phyloP scores from a whole-genome alignment of 2,113 vertebrate species.

The Steatornis caripensis region DNA sequence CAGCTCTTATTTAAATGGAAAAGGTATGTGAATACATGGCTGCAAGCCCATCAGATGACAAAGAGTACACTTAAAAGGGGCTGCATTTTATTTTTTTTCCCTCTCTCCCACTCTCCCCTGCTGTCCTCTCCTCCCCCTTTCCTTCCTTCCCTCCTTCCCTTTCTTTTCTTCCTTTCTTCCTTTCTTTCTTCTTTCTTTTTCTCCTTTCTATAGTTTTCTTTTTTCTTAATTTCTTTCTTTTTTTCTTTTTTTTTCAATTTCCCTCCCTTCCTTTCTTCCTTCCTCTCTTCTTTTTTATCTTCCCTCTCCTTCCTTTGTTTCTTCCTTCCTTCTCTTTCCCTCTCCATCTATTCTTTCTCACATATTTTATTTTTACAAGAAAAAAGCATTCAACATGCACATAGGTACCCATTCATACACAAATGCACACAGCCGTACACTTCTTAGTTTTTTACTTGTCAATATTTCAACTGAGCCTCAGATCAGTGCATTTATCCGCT shows the following conservation, averaged over 20 bases:
- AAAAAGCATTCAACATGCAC: not conserved
- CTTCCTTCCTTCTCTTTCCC: too few relatives aligned
- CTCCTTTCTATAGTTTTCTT: too few relatives aligned
- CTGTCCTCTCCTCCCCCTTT: not conserved
- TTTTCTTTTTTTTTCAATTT: not conserved
- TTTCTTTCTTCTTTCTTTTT: too few relatives aligned
- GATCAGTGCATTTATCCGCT: not conserved
- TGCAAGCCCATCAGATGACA: not conserved
- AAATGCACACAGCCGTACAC: not conserved
- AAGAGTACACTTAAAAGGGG: not conserved
- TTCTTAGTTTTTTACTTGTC: not conserved
- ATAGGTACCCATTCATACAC: too few relatives aligned
- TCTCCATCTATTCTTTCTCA: not conserved
- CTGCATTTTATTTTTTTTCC: not conserved
- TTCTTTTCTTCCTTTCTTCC: too few relatives aligned
- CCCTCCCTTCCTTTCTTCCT: not conserved
- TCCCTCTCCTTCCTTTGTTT: too few relatives aligned
- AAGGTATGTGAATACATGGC: not conserved
- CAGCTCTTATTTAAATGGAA: not conserved
- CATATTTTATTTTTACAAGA: not conserved
- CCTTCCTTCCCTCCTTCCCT: not conserved
- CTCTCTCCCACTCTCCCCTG: too few relatives aligned
- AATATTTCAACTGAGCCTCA: not conserved
- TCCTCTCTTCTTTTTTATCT: too few relatives aligned
- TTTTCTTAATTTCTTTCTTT: too few relatives aligned